Percentiles rank a stretch among this genome's conserved stretches.
Conservation (phyloP, 2,888 invertebrate genomes). For the Notocelia uddmanniana region DNA sequence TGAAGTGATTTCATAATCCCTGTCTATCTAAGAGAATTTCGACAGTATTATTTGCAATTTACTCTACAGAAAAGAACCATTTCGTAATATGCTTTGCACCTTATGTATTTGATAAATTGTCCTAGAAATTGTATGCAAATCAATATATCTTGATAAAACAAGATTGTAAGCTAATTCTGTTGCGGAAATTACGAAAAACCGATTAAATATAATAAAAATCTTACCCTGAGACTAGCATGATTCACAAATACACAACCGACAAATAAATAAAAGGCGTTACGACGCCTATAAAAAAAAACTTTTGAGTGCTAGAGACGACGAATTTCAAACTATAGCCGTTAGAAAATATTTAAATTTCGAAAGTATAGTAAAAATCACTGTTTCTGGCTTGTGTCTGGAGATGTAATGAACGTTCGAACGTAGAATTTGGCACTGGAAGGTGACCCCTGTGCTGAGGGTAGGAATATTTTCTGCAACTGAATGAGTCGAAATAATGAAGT, state of each 20-base stretch:
- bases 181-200: slow-evolving; percentile 28
- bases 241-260: slow-evolving; percentile 50
- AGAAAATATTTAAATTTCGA: slow-evolving; percentile 51
- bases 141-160: not conserved
- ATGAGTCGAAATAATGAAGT: slow-evolving; percentile 4
- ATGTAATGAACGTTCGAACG: slow-evolving; percentile 69
- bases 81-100: not conserved
- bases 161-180: not conserved
- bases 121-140: not conserved
- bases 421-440: slow-evolving; percentile 44
- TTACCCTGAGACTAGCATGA: slow-evolving; percentile 76
- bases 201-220: slow-evolving; percentile 49
- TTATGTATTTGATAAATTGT: not conserved
- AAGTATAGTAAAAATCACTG: slow-evolving; percentile 57
- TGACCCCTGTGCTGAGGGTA: slow-evolving; percentile 56
- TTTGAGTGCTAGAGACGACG: slow-evolving; percentile 9
- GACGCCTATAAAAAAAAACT: slow-evolving; percentile 50
- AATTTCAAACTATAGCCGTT: slow-evolving; percentile 42
- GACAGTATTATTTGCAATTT: not conserved
- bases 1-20: too few relatives aligned
- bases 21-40: too few relatives aligned
- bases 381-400: slow-evolving; percentile 66
- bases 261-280: slow-evolving; percentile 51
- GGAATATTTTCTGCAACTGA: slow-evolving; percentile 4
- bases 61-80: not conserved